These are phyloP conservation scores for Drosophila histrio DNA, from an alignment of 2,888 invertebrate genomes.

Conservation along the genomic window DNA sequence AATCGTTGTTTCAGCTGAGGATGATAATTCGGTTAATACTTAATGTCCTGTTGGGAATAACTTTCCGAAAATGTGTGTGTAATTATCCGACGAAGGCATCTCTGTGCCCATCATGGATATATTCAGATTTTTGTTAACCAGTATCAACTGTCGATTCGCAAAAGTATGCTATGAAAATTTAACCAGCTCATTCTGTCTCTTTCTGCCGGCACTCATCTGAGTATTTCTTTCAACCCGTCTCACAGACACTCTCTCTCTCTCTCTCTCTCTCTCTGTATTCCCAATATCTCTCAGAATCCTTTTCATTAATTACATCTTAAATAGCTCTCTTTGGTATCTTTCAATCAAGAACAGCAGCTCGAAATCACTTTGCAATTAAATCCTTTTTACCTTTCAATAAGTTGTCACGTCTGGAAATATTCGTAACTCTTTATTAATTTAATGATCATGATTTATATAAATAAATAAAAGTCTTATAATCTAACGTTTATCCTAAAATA, in stretches of 20 bases:
- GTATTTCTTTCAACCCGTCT: too few species aligned
- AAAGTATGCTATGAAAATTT: slow-evolving; percentile 46
- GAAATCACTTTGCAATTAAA: too few species aligned
- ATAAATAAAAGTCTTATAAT: slow-evolving; percentile 41
- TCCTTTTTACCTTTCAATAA: too few species aligned
- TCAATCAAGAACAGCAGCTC: too few species aligned
- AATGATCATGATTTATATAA: slow-evolving; percentile 17
- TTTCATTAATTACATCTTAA: too few species aligned
- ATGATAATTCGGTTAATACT: slow-evolving; percentile 18
- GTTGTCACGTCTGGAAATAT: too few species aligned
- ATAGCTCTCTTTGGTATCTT: too few species aligned
- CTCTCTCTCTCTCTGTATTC: not conserved
- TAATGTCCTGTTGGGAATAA: not conserved
- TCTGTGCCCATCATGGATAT: not conserved
- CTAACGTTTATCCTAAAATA: slow-evolving; percentile 22
- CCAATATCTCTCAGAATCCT: not conserved
- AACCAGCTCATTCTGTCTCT: not conserved
- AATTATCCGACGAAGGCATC: too few species aligned
- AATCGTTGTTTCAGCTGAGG: slow-evolving; percentile 12
- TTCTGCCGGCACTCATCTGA: too few species aligned
- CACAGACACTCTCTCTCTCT: not conserved
- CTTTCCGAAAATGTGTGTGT: not conserved
- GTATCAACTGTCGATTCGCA: slow-evolving; percentile 9
- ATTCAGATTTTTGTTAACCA: not conserved
- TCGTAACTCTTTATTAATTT: not conserved